phyloP scores from a whole-genome alignment of 1,140 invertebrate genomes.

The Drosophila bocki region DNA sequence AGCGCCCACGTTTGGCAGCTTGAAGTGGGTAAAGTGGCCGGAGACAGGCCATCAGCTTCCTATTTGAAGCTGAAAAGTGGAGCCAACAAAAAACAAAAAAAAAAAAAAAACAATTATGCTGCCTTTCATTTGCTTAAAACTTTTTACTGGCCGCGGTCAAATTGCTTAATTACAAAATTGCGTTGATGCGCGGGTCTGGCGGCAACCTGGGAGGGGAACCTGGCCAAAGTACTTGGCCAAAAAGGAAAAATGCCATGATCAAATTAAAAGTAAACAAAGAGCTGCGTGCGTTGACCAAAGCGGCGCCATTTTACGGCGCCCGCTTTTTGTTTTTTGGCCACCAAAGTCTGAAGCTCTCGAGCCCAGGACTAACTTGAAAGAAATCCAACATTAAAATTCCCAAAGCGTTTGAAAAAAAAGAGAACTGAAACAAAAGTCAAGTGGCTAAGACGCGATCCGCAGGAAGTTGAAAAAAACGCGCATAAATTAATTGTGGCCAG shows the following conservation, averaged over 20 bases:
- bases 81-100: conserved; percentile 1
- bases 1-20: conserved; percentile 41
- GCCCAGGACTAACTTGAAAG: conserved; percentile 47
- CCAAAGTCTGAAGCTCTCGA: not conserved
- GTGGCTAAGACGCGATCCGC: conserved; percentile 54
- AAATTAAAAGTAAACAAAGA: conserved; percentile 84
- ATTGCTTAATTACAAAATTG: conserved; percentile 84
- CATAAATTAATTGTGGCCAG: conserved; percentile 81
- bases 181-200: conserved; percentile 34
- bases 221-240: conserved; percentile 42
- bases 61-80: conserved; percentile 31
- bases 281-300: conserved; percentile 73
- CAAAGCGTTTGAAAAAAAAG: conserved; percentile 61
- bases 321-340: conserved; percentile 53
- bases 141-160: conserved; percentile 72
- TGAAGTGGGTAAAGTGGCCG: conserved; percentile 63
- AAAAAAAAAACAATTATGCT: conserved; percentile 66
- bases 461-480: conserved; percentile 53
- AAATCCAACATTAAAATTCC: conserved; percentile 82
- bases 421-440: conserved; percentile 67
- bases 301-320: conserved; percentile 73
- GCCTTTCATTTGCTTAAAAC: conserved; percentile 79
- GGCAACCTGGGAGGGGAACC: conserved; percentile 39
- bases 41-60: conserved; percentile 41
- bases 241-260: conserved; percentile 48